A percentile compares a stretch with the other conserved stretches of the same genome.
Conservation (phyloP, 2,888 invertebrate genomes). For the Spodoptera picta region DNA sequence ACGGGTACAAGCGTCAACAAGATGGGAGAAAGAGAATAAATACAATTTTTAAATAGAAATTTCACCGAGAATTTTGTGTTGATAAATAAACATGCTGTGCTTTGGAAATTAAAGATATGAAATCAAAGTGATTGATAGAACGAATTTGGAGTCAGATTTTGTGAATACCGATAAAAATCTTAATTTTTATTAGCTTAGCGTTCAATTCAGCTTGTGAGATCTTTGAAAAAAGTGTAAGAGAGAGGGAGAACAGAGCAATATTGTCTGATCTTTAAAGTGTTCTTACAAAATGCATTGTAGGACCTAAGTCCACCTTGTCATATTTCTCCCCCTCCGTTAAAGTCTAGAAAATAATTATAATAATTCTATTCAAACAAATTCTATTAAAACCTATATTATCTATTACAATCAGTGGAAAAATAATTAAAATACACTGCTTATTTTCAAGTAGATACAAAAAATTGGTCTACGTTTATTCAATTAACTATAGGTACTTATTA, state of each 20-base stretch:
- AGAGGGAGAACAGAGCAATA: slow-evolving; percentile 27
- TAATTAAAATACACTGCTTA: slow-evolving; percentile 28
- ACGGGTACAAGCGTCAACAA: slow-evolving; percentile 83
- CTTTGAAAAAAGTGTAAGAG: slow-evolving; percentile 20
- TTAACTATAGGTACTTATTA: slow-evolving; percentile 16
- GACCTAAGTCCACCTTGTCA: background rate
- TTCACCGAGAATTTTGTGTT: slow-evolving; percentile 71
- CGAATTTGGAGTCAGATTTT: slow-evolving; percentile 7
- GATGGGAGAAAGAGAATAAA: slow-evolving; percentile 85
- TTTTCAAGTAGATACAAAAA: slow-evolving; percentile 34
- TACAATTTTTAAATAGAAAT: slow-evolving; percentile 78
- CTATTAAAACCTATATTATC: slow-evolving; percentile 46
- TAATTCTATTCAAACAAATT: slow-evolving; percentile 47
- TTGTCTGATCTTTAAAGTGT: background rate
- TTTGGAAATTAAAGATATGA: slow-evolving; percentile 52
- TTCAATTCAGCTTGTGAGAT: slow-evolving; percentile 28
- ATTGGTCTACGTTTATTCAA: slow-evolving; percentile 34
- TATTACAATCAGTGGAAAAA: slow-evolving; percentile 37
- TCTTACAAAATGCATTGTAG: background rate
- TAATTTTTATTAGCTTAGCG: slow-evolving; percentile 29
- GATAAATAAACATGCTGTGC: slow-evolving; percentile 82
- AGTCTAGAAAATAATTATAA: slow-evolving; percentile 33
- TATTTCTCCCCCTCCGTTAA: slow-evolving; percentile 35
- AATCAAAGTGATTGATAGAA: slow-evolving; percentile 27
- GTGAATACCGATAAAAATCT: slow-evolving; percentile 15